Conservation (phyloP, 2,888 invertebrate genomes). For the Opisthograptis luteolata region DNA sequence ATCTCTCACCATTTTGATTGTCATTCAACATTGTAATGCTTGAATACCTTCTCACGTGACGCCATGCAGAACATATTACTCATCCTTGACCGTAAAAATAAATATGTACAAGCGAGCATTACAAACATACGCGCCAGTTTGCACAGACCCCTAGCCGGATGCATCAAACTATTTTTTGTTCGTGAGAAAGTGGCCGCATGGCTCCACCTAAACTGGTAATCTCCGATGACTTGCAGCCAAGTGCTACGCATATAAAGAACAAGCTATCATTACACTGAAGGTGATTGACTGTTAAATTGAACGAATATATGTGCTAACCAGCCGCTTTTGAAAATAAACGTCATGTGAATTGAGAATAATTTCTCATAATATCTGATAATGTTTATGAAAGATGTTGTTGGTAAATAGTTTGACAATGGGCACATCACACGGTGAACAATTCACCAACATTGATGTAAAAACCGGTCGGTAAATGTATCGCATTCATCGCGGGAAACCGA, state of each 20-base stretch:
- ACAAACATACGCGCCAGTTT: conserved; percentile 34
- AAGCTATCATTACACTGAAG: conserved; percentile 10
- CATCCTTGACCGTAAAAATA: conserved; percentile 73
- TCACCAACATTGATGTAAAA: conserved; percentile 37
- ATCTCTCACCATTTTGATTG: conserved; percentile 44
- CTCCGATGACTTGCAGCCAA: conserved; percentile 46
- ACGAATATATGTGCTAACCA: background rate
- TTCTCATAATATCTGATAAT: conserved; percentile 6
- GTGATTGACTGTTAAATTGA: conserved; percentile 10
- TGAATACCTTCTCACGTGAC: conserved; percentile 55
- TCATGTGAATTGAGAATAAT: conserved; percentile 1
- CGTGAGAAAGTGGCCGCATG: conserved; percentile 23
- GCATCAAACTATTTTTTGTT: conserved; percentile 23
- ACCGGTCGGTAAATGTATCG: conserved; percentile 36
- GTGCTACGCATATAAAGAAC: conserved; percentile 42
- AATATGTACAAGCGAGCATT: conserved; percentile 39
- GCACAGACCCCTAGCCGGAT: conserved; percentile 36
- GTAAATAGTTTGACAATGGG: conserved; percentile 23
- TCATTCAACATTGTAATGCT: conserved; percentile 45
- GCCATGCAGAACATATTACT: conserved; percentile 40
- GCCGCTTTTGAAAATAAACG: conserved; percentile 2
- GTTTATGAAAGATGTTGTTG: conserved; percentile 12
- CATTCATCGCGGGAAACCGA: conserved; percentile 44
- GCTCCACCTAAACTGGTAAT: conserved; percentile 37
- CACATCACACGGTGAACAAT: conserved; percentile 17